Base-by-base conservation (phyloP, 2,888 invertebrate species). In the Marasmarcha lunaedactyla region DNA sequence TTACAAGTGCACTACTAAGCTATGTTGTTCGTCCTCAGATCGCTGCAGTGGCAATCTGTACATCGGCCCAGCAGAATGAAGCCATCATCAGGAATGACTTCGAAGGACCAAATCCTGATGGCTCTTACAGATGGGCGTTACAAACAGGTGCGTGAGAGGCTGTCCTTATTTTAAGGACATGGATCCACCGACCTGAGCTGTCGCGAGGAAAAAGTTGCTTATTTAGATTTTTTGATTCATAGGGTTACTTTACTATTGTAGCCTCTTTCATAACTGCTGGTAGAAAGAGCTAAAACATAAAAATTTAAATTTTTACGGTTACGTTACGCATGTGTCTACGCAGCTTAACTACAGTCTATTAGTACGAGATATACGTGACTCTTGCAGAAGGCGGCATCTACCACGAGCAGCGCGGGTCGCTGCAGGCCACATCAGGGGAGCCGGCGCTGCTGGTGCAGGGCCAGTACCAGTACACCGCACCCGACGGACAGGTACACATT, bases 381-480 rank as follows among this genome's bases (percentile, higher is more conserved):
- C 9, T 50, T 46, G 0, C 59, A 78, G 78, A 70, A 3, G 71
- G 65, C 1, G 78, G 78, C 1, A 73, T 77, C 14, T 78, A 47
- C 52, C 78, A 78, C 45, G 78, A 78, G 45, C 72, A 77, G 44
- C 57, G 62, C 1, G 74, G 77, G 0, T 52, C 52, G 0, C 40
- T 61, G 5, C 46, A 48, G 36, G 42, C 46, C 6, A 45, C 37
- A 2, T 37, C 43, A 0, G 52, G 49, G 0, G 51, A 54, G 1
- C 62, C 63, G 0, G 51, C 54, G 1, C 50, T 70, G 1, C 42
- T 63, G 14, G 74, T 78, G 1, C 65, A 76, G n/a, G 78, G 78
- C 0, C 78, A 78, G 46, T 78, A 70, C 46, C 78, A 77, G 44
- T 78, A 78, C 51, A 69, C 63, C 0, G 74, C 74, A 0, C 78